These are phyloP conservation scores for Simalia tracyae DNA, from an alignment of 2,797 vertebrate genomes.

Conservation along the genomic window DNA sequence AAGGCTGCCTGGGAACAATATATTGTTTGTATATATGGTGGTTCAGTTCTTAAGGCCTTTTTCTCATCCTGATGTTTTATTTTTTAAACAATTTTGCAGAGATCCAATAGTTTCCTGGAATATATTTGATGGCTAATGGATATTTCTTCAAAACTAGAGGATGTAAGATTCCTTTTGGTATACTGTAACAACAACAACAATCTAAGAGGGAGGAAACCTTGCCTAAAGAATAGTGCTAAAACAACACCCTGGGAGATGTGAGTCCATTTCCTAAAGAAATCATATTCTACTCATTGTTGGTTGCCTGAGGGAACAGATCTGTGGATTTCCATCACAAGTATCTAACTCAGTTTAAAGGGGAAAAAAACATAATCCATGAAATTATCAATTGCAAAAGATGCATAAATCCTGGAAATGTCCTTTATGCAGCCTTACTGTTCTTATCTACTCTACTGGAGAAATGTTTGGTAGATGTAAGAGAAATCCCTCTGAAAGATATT, in stretches of 20 bases:
- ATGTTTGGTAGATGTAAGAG: background rate
- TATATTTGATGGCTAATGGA: background rate
- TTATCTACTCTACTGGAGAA: background rate
- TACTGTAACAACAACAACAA: background rate
- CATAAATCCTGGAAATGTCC: background rate
- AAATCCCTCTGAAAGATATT: background rate
- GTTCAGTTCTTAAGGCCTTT: background rate
- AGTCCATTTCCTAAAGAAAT: background rate
- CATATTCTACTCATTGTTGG: background rate
- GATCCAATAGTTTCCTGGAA: background rate
- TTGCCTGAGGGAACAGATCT: background rate
- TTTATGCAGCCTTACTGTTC: background rate
- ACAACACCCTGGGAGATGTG: background rate
- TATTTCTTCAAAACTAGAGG: background rate
- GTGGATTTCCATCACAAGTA: background rate
- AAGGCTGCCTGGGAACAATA: background rate
- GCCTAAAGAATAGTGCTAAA: background rate
- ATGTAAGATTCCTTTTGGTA: background rate
- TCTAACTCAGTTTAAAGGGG: background rate
- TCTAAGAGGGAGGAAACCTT: background rate
- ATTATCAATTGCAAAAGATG: background rate
- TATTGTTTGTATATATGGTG: background rate
- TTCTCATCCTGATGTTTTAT: background rate
- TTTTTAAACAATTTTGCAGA: background rate
- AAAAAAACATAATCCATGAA: background rate